These are phyloP conservation scores for Sesamia nonagrioides DNA, from an alignment of 1,140 invertebrate species.

Conservation along the genomic window DNA sequence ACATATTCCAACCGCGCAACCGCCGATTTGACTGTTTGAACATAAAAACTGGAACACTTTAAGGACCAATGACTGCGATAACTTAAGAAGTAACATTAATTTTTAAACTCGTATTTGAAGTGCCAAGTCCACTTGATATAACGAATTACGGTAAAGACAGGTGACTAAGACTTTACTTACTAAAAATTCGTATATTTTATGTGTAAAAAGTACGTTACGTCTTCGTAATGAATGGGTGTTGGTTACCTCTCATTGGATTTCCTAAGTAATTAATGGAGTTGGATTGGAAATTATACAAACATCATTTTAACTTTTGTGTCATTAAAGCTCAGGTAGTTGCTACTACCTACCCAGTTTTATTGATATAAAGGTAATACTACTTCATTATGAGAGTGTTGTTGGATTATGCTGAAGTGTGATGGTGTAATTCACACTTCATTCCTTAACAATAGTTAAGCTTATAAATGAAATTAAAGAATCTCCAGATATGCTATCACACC, in stretches of 20 bases:
- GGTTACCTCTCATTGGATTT: neutral
- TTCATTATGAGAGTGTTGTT: too few relatives aligned
- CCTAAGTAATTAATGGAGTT: neutral
- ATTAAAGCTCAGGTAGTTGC: too few relatives aligned
- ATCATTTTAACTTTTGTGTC: too few relatives aligned
- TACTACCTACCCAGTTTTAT: too few relatives aligned
- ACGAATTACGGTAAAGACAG: neutral
- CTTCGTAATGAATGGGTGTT: neutral
- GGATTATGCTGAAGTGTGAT: too few relatives aligned
- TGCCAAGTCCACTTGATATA: slow-evolving; percentile 27
- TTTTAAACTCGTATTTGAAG: slow-evolving; percentile 12
- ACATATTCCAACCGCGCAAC: neutral
- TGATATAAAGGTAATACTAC: too few relatives aligned
- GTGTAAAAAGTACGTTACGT: neutral
- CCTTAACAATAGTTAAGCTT: too few relatives aligned
- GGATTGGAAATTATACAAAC: too few relatives aligned
- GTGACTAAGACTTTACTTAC: too few relatives aligned
- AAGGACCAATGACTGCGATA: neutral
- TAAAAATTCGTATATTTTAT: neutral
- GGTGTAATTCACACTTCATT: too few relatives aligned
- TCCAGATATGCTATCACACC: too few relatives aligned
- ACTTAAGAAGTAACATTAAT: slow-evolving; percentile 12
- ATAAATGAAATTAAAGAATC: too few relatives aligned
- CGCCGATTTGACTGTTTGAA: neutral
- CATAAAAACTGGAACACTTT: neutral